Conservation (phyloP, 2,113 vertebrate genomes). For the Pelusios castaneus region DNA sequence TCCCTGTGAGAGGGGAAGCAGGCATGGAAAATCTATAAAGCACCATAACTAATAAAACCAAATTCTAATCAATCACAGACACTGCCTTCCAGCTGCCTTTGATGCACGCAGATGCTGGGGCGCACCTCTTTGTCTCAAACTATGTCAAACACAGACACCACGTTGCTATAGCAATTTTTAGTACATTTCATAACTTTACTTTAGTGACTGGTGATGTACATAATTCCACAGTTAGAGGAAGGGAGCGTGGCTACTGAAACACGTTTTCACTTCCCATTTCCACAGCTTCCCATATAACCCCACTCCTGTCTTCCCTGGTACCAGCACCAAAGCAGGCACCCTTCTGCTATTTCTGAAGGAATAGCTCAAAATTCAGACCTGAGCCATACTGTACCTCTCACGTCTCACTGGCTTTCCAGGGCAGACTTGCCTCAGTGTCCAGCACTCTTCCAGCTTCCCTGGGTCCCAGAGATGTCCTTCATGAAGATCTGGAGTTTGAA, state of each 20-base stretch:
- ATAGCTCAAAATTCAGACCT: not conserved
- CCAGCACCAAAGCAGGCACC: accelerated
- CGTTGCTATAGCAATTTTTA: slow-evolving; percentile 59
- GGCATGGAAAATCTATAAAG: not conserved
- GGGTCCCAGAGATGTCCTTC: slow-evolving; percentile 50
- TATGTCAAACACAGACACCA: slow-evolving; percentile 60
- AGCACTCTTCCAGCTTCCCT: not conserved
- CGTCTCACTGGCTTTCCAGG: not conserved
- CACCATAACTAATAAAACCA: not conserved
- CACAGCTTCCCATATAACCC: not conserved
- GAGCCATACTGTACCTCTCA: slow-evolving; percentile 40
- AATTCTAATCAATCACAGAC: not conserved
- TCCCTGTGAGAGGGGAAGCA: not conserved
- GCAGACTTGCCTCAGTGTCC: slow-evolving; percentile 50
- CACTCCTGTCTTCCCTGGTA: accelerated
- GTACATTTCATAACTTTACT: slow-evolving; percentile 55
- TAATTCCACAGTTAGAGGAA: not conserved
- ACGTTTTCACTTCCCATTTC: not conserved
- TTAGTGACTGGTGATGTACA: not conserved
- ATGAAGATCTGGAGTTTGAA: slow-evolving; percentile 54
- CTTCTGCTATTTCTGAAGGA: not conserved
- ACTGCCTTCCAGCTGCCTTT: not conserved
- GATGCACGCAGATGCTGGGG: not conserved
- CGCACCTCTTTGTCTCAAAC: slow-evolving; percentile 57
- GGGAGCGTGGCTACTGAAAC: not conserved